Percentiles rank a stretch among this genome's conserved stretches.
phyloP scores from a whole-genome alignment of 2,113 vertebrate genomes.

The Dascyllus trimaculatus region DNA sequence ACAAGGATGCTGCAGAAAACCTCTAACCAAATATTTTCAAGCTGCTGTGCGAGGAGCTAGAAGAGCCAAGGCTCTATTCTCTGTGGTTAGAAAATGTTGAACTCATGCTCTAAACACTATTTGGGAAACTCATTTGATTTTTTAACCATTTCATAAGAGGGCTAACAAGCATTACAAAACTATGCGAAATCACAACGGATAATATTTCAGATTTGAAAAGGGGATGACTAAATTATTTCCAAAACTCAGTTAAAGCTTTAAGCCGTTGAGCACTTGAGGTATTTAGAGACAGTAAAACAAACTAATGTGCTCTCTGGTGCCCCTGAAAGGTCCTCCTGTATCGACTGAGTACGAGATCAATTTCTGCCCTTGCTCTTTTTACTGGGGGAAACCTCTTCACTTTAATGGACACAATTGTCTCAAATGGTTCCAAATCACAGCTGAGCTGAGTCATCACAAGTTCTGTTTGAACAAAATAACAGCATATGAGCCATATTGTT shows the following conservation, averaged over 20 bases:
- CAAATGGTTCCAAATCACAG: background rate
- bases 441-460: conserved; percentile 5
- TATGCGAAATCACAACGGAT: background rate
- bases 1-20: conserved; percentile 45
- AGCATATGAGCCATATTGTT: background rate
- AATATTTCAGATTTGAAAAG: background rate
- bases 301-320: background rate
- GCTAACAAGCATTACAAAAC: conserved; percentile 5
- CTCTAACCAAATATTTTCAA: conserved; percentile 42
- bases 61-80: conserved; percentile 6
- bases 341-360: conserved; percentile 7
- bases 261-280: background rate
- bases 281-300: conserved; percentile 1
- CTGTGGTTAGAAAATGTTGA: background rate
- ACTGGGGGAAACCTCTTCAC: conserved; percentile 22
- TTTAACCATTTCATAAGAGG: conserved; percentile 5
- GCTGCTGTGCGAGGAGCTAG: conserved; percentile 23
- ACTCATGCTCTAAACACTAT: conserved; percentile 1
- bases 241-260: background rate
- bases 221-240: conserved; percentile 1
- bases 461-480: background rate
- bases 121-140: conserved; percentile 1
- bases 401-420: background rate
- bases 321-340: conserved; percentile 5
- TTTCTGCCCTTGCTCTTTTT: background rate